These are phyloP conservation scores for Columbina picui DNA, from an alignment of 2,113 vertebrate genomes.

Conservation along the genomic window DNA sequence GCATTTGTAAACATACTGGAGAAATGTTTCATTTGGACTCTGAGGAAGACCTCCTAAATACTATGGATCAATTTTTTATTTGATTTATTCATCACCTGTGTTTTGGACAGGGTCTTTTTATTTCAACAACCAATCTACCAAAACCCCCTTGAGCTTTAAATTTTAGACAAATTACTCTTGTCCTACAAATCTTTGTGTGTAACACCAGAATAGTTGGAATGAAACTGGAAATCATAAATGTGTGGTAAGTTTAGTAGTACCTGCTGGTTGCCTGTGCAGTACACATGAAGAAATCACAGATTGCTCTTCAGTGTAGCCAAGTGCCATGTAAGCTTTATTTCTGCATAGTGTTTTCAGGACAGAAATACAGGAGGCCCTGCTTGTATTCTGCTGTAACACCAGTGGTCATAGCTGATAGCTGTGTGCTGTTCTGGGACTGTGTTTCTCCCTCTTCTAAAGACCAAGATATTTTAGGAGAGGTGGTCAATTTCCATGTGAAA, in stretches of 20 bases:
- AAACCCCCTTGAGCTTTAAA: neutral
- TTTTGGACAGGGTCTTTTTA: neutral
- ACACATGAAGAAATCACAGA: neutral
- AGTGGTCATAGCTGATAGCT: neutral
- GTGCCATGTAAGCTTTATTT: neutral
- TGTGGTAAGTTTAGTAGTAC: neutral
- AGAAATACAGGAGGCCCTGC: neutral
- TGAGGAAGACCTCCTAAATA: neutral
- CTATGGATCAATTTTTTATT: neutral
- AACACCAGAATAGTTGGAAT: neutral
- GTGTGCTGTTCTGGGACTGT: neutral
- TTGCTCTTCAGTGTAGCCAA: neutral
- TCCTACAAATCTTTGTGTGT: neutral
- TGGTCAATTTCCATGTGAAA: neutral
- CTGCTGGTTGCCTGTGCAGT: neutral
- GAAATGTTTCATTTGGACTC: neutral
- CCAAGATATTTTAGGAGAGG: neutral
- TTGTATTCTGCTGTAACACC: neutral
- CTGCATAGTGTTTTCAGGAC: neutral
- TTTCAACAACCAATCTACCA: neutral
- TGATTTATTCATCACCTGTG: neutral
- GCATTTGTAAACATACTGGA: neutral
- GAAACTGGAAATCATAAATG: neutral
- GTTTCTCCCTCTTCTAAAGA: neutral
- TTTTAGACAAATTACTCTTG: neutral